Base-by-base conservation (phyloP, 92 coral and sea anemone species). In the Umimayanthus kanabou region DNA sequence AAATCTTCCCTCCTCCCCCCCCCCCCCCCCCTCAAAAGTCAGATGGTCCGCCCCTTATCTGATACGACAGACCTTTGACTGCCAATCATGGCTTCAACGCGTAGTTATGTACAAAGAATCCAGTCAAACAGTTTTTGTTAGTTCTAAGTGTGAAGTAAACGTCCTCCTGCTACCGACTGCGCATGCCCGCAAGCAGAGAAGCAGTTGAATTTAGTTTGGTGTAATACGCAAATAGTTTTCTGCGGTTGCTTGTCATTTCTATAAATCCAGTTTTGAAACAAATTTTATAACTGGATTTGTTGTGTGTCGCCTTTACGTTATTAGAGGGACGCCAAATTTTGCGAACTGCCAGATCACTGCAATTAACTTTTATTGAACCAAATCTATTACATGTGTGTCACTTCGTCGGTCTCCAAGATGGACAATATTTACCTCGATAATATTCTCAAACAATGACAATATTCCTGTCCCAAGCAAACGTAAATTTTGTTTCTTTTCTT, bases 321-420 rank as follows among this genome's bases (percentile, higher is more conserved):
- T 33, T 33, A 33, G 37, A 33, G 37, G 37, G 2, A 47, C 1
- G 50, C 50, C 8, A 47, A 47, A 61, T 61, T 18, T 61, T 8
- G 25, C 58, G 2, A 61, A 6, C 69, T 61, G n/a, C 20, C n/a
- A 61, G 9, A 61, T 61, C n/a, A 18, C 25, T 61, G 5, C 69
- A 61, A 61, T 61, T 9, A 61, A 61, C 69, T 18, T 61, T 61
- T 61, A 0, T 20, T 9, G 4, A 61, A 20, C 25, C 9, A 61
- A 61, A 61, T 61, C 26, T 75, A 43, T 39, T 75, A 75, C 79
- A 75, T 75, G 79, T 75, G 79, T 75, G 79, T 39, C 47, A 18
- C 14, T 75, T 75, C 79, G 79, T 39, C 50, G 4, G 79, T 75
- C 79, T 75, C 47, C 53, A 75, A 39, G 8, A 23, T 73, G 5